Evolutionary conservation across 2,797 vertebrate species (phyloP), one percentile per base, ranked within the genome.

Genomic region (Moxostoma hubbsi): DNA sequence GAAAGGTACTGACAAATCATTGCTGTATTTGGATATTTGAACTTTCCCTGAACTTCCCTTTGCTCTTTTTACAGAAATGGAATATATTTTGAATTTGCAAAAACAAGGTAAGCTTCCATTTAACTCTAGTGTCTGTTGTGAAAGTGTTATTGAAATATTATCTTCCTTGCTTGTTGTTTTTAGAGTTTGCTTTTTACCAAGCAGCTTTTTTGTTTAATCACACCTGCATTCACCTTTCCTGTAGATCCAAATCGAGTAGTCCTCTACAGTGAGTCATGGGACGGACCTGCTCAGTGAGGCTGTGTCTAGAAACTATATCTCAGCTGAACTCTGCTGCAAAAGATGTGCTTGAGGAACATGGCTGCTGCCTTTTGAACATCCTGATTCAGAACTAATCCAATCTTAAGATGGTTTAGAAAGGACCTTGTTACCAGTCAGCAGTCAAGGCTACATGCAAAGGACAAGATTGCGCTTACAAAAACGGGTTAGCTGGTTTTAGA

Each of bases 31-130:
- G 12, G 12, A 6, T 64, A 69, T 79, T 73, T 79, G 24, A 24
- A 24, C 24, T 73, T 67, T 54, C 53, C 75, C 57, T 76, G 9
- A 80, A 72, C 62, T 51, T 54, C 70, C 1, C 2, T 80, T 46
- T 65, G 16, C 36, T 85, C 12, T 70, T 84, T 87, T 92, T 74
- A 45, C 93, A 96, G 95, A 96, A 95, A 96, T 96, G 94, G 95
- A 96, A 94, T 91, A 92, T 86, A 91, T 96, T 95, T 95, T 94
- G 93, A 95, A 94, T 93, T 94, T 96, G 92, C 95, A 95, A 93
- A 96, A 96, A 92, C 95, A 95, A 95, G 95, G 95, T 96, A 93
- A 94, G 95, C 53, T 47, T 55, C 36, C 51, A 51, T 61, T 51
- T 5, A 7, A 55, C n/a, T 54, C 62, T 24, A 24, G 18, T 24